These are phyloP conservation scores for Dolichallabes microphthalmus DNA, from an alignment of 2,113 vertebrate genomes.

Conservation along the genomic window DNA sequence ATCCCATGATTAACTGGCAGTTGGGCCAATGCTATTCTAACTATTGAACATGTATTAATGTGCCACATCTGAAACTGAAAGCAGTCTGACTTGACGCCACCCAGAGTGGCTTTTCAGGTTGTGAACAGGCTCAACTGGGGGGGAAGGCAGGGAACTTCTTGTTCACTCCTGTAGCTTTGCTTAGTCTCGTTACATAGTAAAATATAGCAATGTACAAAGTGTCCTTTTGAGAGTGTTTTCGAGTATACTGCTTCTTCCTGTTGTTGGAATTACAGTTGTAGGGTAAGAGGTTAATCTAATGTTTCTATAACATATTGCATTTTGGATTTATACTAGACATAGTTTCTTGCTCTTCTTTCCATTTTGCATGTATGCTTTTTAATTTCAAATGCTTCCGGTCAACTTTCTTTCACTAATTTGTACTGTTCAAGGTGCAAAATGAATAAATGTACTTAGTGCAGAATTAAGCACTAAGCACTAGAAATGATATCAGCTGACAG, in stretches of 20 bases:
- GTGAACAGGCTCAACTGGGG: constrained; percentile 26
- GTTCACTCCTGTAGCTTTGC: constrained; percentile 5
- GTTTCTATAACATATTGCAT: neutral
- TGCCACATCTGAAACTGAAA: neutral
- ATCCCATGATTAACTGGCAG: no score
- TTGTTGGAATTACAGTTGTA: constrained; percentile 23
- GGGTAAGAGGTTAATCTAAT: neutral
- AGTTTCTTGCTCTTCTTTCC: neutral
- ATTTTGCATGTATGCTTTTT: neutral
- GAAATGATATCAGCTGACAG: neutral
- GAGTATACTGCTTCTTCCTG: constrained; percentile 2
- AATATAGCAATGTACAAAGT: constrained; percentile 9
- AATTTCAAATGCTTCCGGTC: neutral
- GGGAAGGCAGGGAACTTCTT: neutral
- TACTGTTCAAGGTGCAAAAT: neutral
- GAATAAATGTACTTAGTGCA: neutral
- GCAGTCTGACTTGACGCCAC: constrained; percentile 6
- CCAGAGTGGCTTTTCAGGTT: constrained; percentile 27
- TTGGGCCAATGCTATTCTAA: neutral
- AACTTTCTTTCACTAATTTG: neutral
- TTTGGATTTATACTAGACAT: neutral
- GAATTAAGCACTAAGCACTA: no score
- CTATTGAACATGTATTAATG: neutral
- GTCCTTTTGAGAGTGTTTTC: constrained; percentile 11
- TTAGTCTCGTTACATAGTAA: neutral